Evolutionary conservation across 1,140 invertebrate species (phyloP).

Genomic region (Papilio aristodemus): DNA sequence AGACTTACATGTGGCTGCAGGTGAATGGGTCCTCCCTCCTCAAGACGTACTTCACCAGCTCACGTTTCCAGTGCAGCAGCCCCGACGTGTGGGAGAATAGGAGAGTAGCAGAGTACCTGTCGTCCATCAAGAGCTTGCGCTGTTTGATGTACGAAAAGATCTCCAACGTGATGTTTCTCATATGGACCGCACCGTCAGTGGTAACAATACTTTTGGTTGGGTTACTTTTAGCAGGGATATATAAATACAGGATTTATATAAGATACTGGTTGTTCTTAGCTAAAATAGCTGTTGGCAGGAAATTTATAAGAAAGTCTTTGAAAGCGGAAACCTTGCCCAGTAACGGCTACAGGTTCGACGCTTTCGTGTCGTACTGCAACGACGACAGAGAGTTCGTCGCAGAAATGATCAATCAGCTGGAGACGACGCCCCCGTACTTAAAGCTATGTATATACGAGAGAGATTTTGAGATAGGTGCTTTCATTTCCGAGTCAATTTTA

Average conservation of each 20-base stretch:
- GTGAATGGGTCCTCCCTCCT: conserved; percentile 54
- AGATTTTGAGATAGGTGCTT: conserved; percentile 83
- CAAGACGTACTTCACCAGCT: conserved; percentile 55
- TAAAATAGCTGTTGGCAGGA: conserved; percentile 72
- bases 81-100: conserved; percentile 71
- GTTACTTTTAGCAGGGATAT: conserved; percentile 49
- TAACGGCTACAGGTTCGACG: conserved; percentile 81
- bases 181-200: conserved; percentile 64
- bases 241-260: conserved; percentile 76
- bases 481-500: conserved; percentile 83
- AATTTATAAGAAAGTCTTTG: conserved; percentile 57
- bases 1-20: conserved; percentile 65
- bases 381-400: conserved; percentile 83
- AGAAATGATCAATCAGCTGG: conserved; percentile 81
- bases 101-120: conserved; percentile 65
- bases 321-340: conserved; percentile 41
- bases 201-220: conserved; percentile 50
- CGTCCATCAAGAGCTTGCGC: conserved; percentile 55
- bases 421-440: conserved; percentile 79
- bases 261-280: conserved; percentile 81
- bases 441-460: conserved; percentile 84
- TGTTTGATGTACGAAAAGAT: conserved; percentile 64
- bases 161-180: conserved; percentile 58
- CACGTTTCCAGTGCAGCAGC: conserved; percentile 65
- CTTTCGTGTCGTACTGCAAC: conserved; percentile 85